Evolutionary conservation across 23 tunicate genomes (phyloP).

Genomic region (Clavelina lepadiformis): DNA sequence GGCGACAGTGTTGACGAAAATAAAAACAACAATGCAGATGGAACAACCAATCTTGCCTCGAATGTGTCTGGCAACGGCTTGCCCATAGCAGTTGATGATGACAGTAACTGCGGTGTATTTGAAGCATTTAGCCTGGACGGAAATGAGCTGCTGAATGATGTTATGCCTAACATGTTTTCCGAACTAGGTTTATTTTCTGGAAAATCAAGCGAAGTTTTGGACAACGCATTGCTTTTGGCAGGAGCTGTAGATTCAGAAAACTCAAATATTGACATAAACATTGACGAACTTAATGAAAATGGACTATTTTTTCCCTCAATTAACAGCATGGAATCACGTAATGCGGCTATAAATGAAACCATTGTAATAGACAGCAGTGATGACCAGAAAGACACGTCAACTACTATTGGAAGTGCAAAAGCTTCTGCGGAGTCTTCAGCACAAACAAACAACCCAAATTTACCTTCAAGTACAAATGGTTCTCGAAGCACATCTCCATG

Average conservation of each 20-base stretch:
- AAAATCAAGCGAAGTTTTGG: conserved; percentile 22
- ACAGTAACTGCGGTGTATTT: conserved; percentile 26
- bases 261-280: conserved; percentile 3
- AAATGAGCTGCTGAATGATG: conserved; percentile 28
- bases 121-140: conserved; percentile 44
- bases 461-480: too few relatives aligned
- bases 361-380: too few relatives aligned
- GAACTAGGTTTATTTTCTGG: conserved; percentile 26
- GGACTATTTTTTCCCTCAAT: conserved; percentile 10
- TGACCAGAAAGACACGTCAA: too few relatives aligned
- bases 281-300: conserved; percentile 26
- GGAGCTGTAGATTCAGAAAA: conserved; percentile 27
- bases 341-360: too few relatives aligned
- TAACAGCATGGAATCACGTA: too few relatives aligned
- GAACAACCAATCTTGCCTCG: background rate
- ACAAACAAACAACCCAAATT: too few relatives aligned
- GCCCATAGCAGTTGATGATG: conserved; percentile 10
- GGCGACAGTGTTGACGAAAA: background rate
- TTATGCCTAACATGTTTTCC: conserved; percentile 41
- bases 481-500: too few relatives aligned
- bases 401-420: too few relatives aligned
- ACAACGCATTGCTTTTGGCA: conserved; percentile 38
- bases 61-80: background rate
- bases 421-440: too few relatives aligned
- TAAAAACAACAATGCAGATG: conserved; percentile 15